Evolutionary conservation across 2,888 invertebrate species (phyloP).

Genomic region (Eutolmus rufibarbis): DNA sequence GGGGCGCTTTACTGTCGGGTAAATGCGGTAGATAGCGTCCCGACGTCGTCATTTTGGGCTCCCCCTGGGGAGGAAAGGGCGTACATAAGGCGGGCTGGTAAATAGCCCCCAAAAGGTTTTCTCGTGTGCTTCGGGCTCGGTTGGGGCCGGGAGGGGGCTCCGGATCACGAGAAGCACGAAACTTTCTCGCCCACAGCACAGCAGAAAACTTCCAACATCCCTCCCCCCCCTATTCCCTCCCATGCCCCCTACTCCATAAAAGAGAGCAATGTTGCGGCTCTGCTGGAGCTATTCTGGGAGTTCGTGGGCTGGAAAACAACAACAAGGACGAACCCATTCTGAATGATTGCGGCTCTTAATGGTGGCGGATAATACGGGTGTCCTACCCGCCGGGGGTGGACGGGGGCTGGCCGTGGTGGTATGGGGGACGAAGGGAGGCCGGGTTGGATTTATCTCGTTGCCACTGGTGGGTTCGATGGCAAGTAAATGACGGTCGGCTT

Average conservation of each 20-base stretch:
- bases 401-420: background rate
- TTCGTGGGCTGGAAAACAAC: slow-evolving; percentile 35
- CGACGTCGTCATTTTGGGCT: slow-evolving; percentile 17
- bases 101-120: slow-evolving; percentile 1
- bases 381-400: slow-evolving; percentile 6
- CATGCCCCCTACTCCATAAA: background rate
- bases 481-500: slow-evolving; percentile 39
- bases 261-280: slow-evolving; percentile 32
- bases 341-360: slow-evolving; percentile 40
- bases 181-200: background rate
- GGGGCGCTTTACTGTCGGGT: background rate
- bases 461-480: slow-evolving; percentile 32
- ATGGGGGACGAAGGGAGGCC: background rate
- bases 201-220: background rate
- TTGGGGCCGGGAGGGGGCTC: background rate
- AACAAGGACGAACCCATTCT: slow-evolving; percentile 41
- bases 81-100: background rate
- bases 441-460: slow-evolving; percentile 34
- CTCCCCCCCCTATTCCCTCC: background rate
- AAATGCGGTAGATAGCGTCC: slow-evolving; percentile 27
- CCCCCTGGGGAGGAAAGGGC: background rate
- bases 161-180: background rate
- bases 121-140: background rate
- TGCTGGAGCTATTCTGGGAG: slow-evolving; percentile 37
- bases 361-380: slow-evolving; percentile 29